phyloP scores from a whole-genome alignment of 92 coral and sea anemone species.

The Palythoa heliodiscus region DNA sequence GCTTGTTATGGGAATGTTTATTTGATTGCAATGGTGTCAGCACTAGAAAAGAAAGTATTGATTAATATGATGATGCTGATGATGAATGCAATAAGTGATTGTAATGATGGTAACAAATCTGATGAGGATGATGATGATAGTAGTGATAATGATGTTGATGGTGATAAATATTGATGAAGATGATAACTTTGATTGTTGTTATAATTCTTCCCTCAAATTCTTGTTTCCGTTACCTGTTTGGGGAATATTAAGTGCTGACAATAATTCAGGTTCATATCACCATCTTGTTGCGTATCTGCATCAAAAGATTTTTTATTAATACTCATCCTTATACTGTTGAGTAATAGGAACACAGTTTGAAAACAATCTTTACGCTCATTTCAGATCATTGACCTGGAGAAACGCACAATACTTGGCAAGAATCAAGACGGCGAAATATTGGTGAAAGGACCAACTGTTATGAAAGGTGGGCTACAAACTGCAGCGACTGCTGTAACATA shows the following conservation, averaged over 20 bases:
- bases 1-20: too few species aligned
- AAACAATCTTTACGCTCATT: constrained; percentile 53
- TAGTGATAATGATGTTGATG: background rate
- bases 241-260: too few species aligned
- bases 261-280: too few species aligned
- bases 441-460: constrained; percentile 74
- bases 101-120: background rate
- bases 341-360: constrained; percentile 60
- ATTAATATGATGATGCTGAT: background rate
- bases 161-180: too few species aligned
- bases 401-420: constrained; percentile 64
- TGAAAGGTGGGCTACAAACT: constrained; percentile 67
- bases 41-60: background rate
- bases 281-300: background rate
- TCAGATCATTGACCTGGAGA: constrained; percentile 70
- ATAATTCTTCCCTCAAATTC: too few species aligned
- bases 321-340: constrained; percentile 56
- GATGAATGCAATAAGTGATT: background rate
- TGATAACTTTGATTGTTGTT: too few species aligned
- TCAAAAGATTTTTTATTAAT: background rate
- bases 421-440: constrained; percentile 80
- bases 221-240: too few species aligned
- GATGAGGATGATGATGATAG: background rate
- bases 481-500: background rate
- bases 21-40: too few species aligned